These are phyloP conservation scores for Xestia xanthographa DNA, from an alignment of 2,888 invertebrate species.

Conservation along the genomic window DNA sequence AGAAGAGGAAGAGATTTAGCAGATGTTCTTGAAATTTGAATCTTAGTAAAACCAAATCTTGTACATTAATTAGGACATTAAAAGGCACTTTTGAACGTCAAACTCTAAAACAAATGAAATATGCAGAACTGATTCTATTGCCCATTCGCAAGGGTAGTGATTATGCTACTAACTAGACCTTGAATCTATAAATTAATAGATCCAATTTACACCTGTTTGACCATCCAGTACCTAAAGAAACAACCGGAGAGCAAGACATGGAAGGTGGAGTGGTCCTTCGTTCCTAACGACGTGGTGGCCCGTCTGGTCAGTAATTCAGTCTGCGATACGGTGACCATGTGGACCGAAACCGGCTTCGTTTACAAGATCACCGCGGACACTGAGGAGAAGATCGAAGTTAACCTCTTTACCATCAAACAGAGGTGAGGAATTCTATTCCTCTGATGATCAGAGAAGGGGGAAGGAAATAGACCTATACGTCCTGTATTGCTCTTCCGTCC, in stretches of 20 bases:
- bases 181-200: not conserved
- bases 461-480: not conserved
- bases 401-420: constrained; percentile 80
- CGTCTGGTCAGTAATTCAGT: constrained; percentile 78
- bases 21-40: not conserved
- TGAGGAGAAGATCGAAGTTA: constrained; percentile 79
- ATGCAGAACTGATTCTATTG: not conserved
- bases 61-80: not conserved
- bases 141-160: not conserved
- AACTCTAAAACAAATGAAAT: not conserved
- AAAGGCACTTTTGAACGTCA: not conserved
- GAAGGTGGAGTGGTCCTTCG: constrained; percentile 78
- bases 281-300: constrained; percentile 72
- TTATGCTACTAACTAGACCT: not conserved
- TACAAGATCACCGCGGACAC: constrained; percentile 78
- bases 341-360: constrained; percentile 80
- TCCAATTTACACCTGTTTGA: not conserved
- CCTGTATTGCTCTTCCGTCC: not conserved
- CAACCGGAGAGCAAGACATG: constrained; percentile 75
- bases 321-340: constrained; percentile 79
- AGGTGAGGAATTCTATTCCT: constrained; percentile 73
- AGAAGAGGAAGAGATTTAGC: not conserved
- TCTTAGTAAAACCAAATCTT: not conserved
- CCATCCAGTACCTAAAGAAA: constrained; percentile 81
- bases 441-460: not conserved